These are phyloP conservation scores for Dipodomys stephensi DNA, from an alignment of 2,113 vertebrate species.

Conservation along the genomic window DNA sequence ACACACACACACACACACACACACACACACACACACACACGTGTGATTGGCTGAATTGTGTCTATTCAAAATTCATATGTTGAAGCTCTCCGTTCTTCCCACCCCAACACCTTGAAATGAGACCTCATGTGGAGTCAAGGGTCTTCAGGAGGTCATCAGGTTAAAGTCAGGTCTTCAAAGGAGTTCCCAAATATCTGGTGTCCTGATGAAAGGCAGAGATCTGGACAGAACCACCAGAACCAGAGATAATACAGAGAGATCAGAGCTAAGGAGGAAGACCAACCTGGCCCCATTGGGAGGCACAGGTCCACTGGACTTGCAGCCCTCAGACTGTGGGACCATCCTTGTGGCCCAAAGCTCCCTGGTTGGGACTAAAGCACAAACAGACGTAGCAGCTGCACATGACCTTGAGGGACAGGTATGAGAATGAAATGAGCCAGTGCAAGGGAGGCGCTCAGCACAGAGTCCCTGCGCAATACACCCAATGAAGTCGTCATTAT, in stretches of 20 bases:
- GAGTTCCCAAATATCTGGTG: not conserved
- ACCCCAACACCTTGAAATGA: not conserved
- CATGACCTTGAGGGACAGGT: not conserved
- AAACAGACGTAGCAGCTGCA: too few species aligned
- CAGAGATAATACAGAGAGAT: too few species aligned
- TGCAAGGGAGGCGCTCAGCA: not conserved
- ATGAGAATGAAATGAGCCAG: not conserved
- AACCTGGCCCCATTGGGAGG: too few species aligned
- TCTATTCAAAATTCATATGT: not conserved
- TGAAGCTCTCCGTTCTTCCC: not conserved
- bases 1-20: too few species aligned
- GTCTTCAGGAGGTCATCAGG: not conserved
- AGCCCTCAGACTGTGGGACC: not conserved
- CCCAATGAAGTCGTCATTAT: too few species aligned
- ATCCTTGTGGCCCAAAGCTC: not conserved
- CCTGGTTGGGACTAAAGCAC: too few species aligned
- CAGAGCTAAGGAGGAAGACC: too few species aligned
- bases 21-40: too few species aligned
- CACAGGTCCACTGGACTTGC: not conserved
- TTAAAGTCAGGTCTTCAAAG: not conserved
- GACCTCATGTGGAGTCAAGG: not conserved
- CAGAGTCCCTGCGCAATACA: too few species aligned
- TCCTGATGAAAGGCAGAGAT: not conserved
- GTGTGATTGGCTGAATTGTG: not conserved
- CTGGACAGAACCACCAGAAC: not conserved